Evolutionary conservation across 2,888 invertebrate species (phyloP).

Genomic region (Drosophila parthenogenetica): DNA sequence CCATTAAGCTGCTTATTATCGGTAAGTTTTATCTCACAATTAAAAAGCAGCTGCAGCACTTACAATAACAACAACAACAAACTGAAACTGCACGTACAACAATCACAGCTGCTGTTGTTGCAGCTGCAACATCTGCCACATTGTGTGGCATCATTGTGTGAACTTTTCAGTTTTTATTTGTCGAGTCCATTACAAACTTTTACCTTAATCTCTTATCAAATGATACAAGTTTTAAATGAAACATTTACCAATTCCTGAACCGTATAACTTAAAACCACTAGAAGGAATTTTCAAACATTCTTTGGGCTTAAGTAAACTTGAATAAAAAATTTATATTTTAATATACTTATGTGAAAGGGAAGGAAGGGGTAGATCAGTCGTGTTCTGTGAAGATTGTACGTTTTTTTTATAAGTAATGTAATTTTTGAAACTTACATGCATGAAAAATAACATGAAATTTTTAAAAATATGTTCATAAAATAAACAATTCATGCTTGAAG

Average conservation of each 20-base stretch:
- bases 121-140: conserved; percentile 3
- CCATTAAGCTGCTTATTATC: conserved; percentile 81
- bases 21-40: conserved; percentile 82
- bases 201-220: conserved; percentile 11
- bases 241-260: not conserved
- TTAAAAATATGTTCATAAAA: too few species aligned
- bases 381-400: too few species aligned
- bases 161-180: not conserved
- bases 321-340: too few species aligned
- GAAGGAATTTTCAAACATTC: not conserved
- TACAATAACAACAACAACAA: conserved; percentile 3
- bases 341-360: too few species aligned
- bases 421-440: too few species aligned
- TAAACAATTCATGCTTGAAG: too few species aligned
- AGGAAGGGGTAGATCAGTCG: too few species aligned
- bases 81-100: not conserved
- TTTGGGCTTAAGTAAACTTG: not conserved
- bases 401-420: too few species aligned
- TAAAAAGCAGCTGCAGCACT: conserved; percentile 57
- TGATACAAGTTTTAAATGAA: not conserved
- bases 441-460: too few species aligned
- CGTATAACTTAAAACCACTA: not conserved
- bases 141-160: not conserved
- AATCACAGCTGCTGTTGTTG: not conserved
- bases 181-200: conserved; percentile 1